These are phyloP conservation scores for Sialis lutaria DNA, from an alignment of 2,888 invertebrate species.

Conservation along the genomic window DNA sequence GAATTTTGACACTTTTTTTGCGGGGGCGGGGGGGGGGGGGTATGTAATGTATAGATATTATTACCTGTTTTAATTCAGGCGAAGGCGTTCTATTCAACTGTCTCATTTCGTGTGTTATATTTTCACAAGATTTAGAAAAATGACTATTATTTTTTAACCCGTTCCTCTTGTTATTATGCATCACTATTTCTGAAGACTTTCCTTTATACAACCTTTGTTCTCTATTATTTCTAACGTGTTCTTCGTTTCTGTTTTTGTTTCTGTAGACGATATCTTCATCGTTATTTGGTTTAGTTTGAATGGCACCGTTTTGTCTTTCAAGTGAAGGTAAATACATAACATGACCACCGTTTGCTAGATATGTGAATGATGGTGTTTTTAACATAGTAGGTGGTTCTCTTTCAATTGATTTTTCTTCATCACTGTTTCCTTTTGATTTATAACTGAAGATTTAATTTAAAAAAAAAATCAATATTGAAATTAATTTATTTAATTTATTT, in stretches of 20 bases:
- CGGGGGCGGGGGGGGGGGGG: too few relatives aligned
- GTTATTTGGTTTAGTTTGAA: background rate
- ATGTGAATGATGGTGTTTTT: slow-evolving; percentile 25
- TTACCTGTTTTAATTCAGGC: slow-evolving; percentile 6
- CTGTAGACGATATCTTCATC: background rate
- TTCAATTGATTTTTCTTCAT: slow-evolving; percentile 6
- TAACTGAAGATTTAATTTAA: background rate
- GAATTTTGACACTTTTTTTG: too few relatives aligned
- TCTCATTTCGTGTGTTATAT: slow-evolving; percentile 18
- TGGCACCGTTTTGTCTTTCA: slow-evolving; percentile 1
- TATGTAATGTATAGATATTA: too few relatives aligned
- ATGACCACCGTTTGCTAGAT: slow-evolving; percentile 47
- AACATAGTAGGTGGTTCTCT: slow-evolving; percentile 1
- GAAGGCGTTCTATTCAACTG: slow-evolving; percentile 5
- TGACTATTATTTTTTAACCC: slow-evolving; percentile 8
- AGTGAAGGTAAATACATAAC: slow-evolving; percentile 50
- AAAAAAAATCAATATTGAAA: too few relatives aligned
- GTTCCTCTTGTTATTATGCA: slow-evolving; percentile 1
- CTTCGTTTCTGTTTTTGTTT: background rate
- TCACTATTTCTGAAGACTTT: slow-evolving; percentile 3
- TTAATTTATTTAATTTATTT: background rate
- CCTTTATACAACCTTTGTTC: slow-evolving; percentile 1
- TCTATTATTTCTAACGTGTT: background rate
- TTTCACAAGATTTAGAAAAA: slow-evolving; percentile 30
- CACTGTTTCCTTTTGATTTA: slow-evolving; percentile 6